Conservation (phyloP, 1,140 invertebrate genomes). For the Radopholus similis region DNA sequence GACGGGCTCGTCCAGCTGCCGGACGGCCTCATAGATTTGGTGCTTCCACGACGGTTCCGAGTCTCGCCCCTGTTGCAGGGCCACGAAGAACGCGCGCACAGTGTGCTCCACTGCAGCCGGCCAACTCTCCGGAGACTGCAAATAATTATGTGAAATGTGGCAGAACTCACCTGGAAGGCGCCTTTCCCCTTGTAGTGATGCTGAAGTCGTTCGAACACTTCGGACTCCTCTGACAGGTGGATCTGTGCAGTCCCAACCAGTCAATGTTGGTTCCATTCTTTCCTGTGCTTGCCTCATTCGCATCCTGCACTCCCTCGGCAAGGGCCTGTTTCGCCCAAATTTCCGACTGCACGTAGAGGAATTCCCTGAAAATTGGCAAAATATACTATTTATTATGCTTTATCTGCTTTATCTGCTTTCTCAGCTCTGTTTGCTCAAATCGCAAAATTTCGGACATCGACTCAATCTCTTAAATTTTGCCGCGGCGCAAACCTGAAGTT, state of each 20-base stretch:
- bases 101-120: slow-evolving; percentile 92
- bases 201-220: slow-evolving; percentile 94
- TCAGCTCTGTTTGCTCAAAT: neutral
- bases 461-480: neutral
- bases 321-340: slow-evolving; percentile 96
- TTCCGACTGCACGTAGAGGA: slow-evolving; percentile 99
- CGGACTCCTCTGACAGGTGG: slow-evolving; percentile 85
- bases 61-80: slow-evolving; percentile 90
- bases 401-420: neutral
- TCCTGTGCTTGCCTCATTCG: slow-evolving; percentile 70
- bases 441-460: too few relatives aligned
- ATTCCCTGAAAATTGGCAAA: slow-evolving; percentile 91
- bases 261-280: neutral
- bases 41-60: slow-evolving; percentile 99
- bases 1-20: slow-evolving; percentile 91
- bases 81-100: slow-evolving; percentile 94
- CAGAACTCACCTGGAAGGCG: slow-evolving; percentile 87
- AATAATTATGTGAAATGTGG: neutral
- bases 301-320: slow-evolving; percentile 86
- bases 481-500: slow-evolving; percentile 75
- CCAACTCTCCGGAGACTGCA: slow-evolving; percentile 92
- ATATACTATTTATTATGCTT: neutral
- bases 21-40: slow-evolving; percentile 98
- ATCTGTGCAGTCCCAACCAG: slow-evolving; percentile 62
- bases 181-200: slow-evolving; percentile 99